Evolutionary conservation across 2,888 invertebrate genomes (phyloP), one percentile per base, ranked within the genome.

Genomic region (Halictus ligatus): DNA sequence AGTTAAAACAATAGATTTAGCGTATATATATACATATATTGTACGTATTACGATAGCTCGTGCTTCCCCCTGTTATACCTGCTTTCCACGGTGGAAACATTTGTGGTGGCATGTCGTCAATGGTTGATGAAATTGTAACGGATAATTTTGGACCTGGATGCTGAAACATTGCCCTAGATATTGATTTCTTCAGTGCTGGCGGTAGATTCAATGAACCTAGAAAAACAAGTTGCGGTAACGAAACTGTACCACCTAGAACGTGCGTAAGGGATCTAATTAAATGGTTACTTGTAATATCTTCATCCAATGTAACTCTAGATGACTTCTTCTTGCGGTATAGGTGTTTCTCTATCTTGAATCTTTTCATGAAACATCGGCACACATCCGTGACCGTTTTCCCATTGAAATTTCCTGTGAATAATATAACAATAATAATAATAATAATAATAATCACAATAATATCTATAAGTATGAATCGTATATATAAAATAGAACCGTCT

Each of bases 321-420:
- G 91, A 90, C 77, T 90, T 92, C 35, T 81, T 92, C 0, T 87
- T 92, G 74, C 90, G 92, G 46, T 91, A 91, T 25, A 96, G 91
- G 13, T 96, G 95, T 71, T 96, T 96, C 54, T 96, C 96, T 76
- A 95, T 95, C 92, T 97, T 96, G 85, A 97, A 97, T 80, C 96
- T 96, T 93, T 96, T 96, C 69, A 97, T 95, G 92, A 97, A 97
- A 0, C 94, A 95, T 92, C 96, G 96, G 0, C 96, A 97, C 0
- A 95, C 95, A 60, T 96, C 96, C 60, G 96, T 96, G 43, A 97
- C 96, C 5, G 94, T 93, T 91, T 96, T 96, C 1, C 96, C 96
- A 93, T 97, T 97, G 64, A 97, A 92, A 21, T 96, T 95, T 74
- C 96, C 97, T 97, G 93, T 71, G 46, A 72, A 73, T 69, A 67